Evolutionary conservation across 2,888 invertebrate species (phyloP).

Genomic region (Sarcophaga subvicina): DNA sequence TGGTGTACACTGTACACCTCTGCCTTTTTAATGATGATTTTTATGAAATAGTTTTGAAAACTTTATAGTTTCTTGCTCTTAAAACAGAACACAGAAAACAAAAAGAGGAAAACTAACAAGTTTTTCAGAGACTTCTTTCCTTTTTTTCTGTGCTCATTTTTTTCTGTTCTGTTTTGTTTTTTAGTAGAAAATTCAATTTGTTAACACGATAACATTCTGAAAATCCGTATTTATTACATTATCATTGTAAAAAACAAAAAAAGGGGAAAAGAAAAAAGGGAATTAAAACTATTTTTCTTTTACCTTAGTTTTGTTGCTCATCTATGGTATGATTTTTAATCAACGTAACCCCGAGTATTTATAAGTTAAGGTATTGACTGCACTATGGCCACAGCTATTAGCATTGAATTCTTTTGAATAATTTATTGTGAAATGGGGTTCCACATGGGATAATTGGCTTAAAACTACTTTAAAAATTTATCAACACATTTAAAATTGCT

Average conservation of each 20-base stretch:
- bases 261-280: too few species aligned
- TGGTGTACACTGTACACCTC: not conserved
- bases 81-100: not conserved
- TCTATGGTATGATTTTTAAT: not conserved
- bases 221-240: conserved; percentile 23
- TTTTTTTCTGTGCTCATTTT: not conserved
- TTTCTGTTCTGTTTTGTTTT: not conserved
- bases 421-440: too few species aligned
- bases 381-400: not conserved
- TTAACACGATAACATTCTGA: conserved; percentile 28
- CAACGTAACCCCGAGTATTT: conserved; percentile 5
- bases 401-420: too few species aligned
- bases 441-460: too few species aligned
- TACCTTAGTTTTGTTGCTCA: not conserved
- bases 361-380: not conserved
- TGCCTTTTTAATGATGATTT: conserved; percentile 22
- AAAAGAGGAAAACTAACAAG: too few species aligned
- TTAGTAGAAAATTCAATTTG: conserved; percentile 49
- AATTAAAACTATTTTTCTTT: not conserved
- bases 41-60: conserved; percentile 17
- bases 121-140: too few species aligned
- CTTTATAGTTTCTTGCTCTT: not conserved
- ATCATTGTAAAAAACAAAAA: not conserved
- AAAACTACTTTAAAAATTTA: too few species aligned
- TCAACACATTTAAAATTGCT: too few species aligned